Base-by-base conservation (phyloP, 1,140 invertebrate species). In the Pseudobourletiella spinata region DNA sequence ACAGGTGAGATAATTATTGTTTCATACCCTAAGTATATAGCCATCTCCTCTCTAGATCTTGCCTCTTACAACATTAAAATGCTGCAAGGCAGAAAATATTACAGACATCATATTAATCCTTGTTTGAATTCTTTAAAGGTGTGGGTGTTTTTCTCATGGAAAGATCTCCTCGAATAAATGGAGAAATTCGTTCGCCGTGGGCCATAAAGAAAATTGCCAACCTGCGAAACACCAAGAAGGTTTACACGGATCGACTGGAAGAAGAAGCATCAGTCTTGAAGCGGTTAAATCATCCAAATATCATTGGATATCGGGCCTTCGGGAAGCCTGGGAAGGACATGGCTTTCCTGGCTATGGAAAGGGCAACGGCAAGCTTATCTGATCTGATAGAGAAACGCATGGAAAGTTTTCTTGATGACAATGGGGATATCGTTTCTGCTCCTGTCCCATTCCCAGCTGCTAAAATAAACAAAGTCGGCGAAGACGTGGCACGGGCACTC, bases 291-390 rank as follows among this genome's bases (percentile, higher is more conserved):
- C 89, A 91, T 77, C 87, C 86, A 1, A 89, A 91, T 70, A 87
- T 92, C 50, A 83, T 92, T 2, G 88, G 88, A 0, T 91, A 87
- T 71, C 78, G 88, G 35, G 86, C 81, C 82, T 87, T 55, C 18
- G 78, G 80, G 1, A 80, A 83, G 63, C 81, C 84, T 59, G 82
- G n/a, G 2, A 55, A 35, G 24, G 29, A 86, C 1, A 59, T 69
- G 18, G 67, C 67, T 11, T 71, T 70, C 42, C 63, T 79, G 8
- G 74, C 72, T 3, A 76, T 79, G 76, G 81, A 85, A 59, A 77
- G 81, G 64, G 82, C 82, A 46, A 73, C 86, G 51, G 85, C 83
- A 11, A 75, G 70, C 29, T 54, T 77, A 18, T 76, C 83, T 16
- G 82, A 88, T 67, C 76, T 86, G 66, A 85, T 90, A 69, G 87